Evolutionary conservation across 2,797 vertebrate genomes (phyloP), one percentile per base, ranked within the genome.

Genomic region (Pagetopsis macropterus): DNA sequence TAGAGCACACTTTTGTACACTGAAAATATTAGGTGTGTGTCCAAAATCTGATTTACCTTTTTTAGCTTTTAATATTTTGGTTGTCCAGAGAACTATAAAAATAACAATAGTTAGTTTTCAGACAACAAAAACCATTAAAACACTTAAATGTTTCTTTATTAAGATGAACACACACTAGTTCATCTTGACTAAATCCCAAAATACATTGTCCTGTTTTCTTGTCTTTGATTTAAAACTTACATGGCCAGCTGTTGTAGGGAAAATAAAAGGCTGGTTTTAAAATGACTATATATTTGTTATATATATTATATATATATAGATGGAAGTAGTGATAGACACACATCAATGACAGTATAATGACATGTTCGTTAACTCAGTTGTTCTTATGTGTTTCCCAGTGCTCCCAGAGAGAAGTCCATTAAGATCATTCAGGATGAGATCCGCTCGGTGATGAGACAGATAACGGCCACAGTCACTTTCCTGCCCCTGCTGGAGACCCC

Each of bases 371-470:
- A 62, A 63, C 27, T 33, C 9, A 14, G 4, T 27, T 37, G 23
- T 27, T 63, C 31, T 60, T 33, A 0, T 64, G 37, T 83, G 63
- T 70, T 27, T 5, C 50, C 2, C 88, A 99, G 97, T 33, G 85
- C 90, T 82, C 95, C 97, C 41, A 94, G 96, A 81, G 96, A 98
- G 63, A 99, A 98, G 84, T 96, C 97, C 64, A 95, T 97, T 54
- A 98, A 98, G 87, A 95, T 94, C 72, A 97, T 99, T 70, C 97
- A 99, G 85, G 96, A 98, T 82, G 97, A 99, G 93, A 99, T 99
- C 74, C 96, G 96, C 70, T 98, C 97, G 0, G 96, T 99, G 40
- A 98, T 99, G 87, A 94, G 97, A 74, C 98, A 99, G 88, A 94
- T 99, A 75, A 99, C 97, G 5, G 98, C 97, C 73, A 97, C 97